Conservation (phyloP, 2,797 vertebrate genomes). For the Sphenopsis melanotis region DNA sequence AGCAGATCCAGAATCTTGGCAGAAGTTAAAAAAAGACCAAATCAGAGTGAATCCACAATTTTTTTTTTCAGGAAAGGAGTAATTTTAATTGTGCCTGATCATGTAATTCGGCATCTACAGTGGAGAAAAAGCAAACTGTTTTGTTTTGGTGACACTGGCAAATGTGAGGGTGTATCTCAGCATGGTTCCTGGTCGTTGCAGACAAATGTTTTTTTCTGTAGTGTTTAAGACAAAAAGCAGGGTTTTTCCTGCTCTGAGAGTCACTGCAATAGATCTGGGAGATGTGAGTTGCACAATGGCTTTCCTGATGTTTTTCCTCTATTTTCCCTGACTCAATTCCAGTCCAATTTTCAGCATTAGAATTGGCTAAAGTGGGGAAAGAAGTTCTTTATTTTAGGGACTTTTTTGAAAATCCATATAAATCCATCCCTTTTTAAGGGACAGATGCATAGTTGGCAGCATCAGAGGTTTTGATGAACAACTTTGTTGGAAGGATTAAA, state of each 20-base stretch:
- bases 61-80: neutral
- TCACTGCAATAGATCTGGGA: neutral
- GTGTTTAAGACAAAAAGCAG: neutral
- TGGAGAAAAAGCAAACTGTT: neutral
- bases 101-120: neutral
- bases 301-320: neutral
- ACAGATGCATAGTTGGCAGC: neutral
- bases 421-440: neutral
- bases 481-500: neutral
- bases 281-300: neutral
- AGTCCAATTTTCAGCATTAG: neutral
- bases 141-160: neutral
- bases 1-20: neutral
- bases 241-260: neutral
- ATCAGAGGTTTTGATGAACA: neutral
- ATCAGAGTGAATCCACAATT: neutral
- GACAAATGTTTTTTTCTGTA: neutral
- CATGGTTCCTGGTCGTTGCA: accelerated
- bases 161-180: neutral
- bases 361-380: neutral
- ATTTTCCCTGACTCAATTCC: neutral
- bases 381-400: neutral
- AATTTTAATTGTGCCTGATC: neutral
- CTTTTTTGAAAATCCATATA: neutral
- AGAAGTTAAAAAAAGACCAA: neutral